Base-by-base conservation (phyloP, 2,797 vertebrate species). In the Pseudochirops corinnae region DNA sequence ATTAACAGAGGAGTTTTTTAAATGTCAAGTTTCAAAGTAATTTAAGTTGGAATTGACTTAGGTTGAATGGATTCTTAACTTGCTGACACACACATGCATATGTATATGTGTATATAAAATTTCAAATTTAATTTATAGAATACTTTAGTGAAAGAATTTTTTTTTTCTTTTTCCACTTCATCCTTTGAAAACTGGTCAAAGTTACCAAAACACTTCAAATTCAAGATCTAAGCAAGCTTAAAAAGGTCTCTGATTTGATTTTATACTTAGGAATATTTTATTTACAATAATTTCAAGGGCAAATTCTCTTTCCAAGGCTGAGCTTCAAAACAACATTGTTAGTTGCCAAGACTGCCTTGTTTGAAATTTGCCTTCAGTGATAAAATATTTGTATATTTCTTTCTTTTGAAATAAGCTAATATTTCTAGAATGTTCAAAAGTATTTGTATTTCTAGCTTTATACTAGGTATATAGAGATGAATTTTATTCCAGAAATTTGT, bases 241-340 rank as follows among this genome's bases (percentile, higher is more conserved):
- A 98, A n/a, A 57, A 67, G 90, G 91, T 94, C 87, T 90, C 82
- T 95, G 24, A 94, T 94, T 93, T 91, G 95, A 56, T n/a, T 46
- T 91, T 95, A 5, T 67, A 94, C 56, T 96, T 94, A 74, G 95
- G 55, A 60, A 74, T 21, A 18, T 93, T 93, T 93, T 98, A 95
- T 95, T 97, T 95, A 96, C 28, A 97, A 53, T 91, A 62, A 92
- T 67, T 98, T 96, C 96, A 98, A 97, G 91, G 95, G 33, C 93
- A 98, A 97, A 94, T 93, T 16, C 46, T 94, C 93, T 52, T 93
- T 94, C 92, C 92, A 97, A 95, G 93, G 95, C 95, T 95, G 97
- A 97, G 26, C 92, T 93, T 98, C 93, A 94, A 67, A 93, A 93
- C 58, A 93, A 13, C 96, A 97, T 90, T 97, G 92, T 31, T 95